phyloP scores from a whole-genome alignment of 2,797 vertebrate species.

The Graptemys geographica region DNA sequence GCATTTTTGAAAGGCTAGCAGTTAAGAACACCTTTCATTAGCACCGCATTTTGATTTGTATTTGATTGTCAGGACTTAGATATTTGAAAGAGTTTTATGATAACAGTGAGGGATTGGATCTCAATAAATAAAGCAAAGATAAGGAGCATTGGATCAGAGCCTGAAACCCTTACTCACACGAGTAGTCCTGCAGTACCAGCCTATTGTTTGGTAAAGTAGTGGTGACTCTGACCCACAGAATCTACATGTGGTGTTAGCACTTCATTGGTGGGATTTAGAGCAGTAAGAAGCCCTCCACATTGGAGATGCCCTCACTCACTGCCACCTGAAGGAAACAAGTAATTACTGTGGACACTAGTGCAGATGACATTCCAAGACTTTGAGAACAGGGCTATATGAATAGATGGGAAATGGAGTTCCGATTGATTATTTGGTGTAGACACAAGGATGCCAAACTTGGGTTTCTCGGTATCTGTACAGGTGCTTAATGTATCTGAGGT shows the following conservation, averaged over 20 bases:
- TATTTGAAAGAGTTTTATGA: not conserved
- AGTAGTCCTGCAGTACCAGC: not conserved
- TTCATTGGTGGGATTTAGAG: not conserved
- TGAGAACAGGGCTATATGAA: not conserved
- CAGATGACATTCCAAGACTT: not conserved
- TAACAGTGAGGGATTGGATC: not conserved
- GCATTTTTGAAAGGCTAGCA: not conserved
- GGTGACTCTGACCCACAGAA: not conserved
- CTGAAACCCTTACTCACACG: fast-evolving
- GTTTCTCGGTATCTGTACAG: no score
- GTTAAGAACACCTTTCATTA: not conserved
- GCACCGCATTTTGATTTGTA: not conserved
- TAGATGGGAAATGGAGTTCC: not conserved
- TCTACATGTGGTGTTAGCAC: not conserved
- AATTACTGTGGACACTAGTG: not conserved
- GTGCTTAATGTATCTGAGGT: not conserved
- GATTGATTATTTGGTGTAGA: not conserved
- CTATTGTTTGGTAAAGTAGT: not conserved
- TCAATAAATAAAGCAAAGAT: not conserved
- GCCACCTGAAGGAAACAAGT: not conserved
- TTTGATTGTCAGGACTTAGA: not conserved
- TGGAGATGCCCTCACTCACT: not conserved
- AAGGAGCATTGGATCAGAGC: not conserved
- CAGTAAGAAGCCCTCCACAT: not conserved
- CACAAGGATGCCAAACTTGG: not conserved